These are phyloP conservation scores for Plutella xylostella DNA, from an alignment of 2,888 invertebrate species.

Conservation along the genomic window DNA sequence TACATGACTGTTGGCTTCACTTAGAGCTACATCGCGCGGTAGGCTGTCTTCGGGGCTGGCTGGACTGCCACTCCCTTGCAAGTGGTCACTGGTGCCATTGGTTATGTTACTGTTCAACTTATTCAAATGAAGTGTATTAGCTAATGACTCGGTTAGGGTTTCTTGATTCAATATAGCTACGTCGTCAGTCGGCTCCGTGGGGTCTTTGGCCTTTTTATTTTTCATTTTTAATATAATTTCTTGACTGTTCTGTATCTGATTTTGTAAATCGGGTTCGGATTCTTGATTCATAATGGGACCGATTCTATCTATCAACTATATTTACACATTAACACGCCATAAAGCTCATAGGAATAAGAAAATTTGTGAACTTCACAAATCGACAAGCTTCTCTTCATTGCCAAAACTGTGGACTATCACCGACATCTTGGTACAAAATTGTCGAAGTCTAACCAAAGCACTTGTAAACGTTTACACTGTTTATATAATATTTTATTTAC, in stretches of 20 bases:
- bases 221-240: conserved; percentile 52
- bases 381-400: conserved; percentile 54
- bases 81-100: conserved; percentile 54
- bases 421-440: conserved; percentile 60
- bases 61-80: conserved; percentile 27
- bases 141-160: conserved; percentile 48
- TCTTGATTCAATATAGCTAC: conserved; percentile 46
- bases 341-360: conserved; percentile 46
- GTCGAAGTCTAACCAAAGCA: too few species aligned
- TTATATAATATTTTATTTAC: not conserved
- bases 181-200: conserved; percentile 43
- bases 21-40: conserved; percentile 30
- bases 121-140: conserved; percentile 54
- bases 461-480: too few species aligned
- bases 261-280: conserved; percentile 49
- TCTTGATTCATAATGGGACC: conserved; percentile 54
- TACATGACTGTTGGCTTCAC: conserved; percentile 37
- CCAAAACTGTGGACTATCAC: conserved; percentile 61
- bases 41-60: conserved; percentile 27
- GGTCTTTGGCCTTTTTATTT: conserved; percentile 64
- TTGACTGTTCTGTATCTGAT: conserved; percentile 48
- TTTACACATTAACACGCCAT: conserved; percentile 51
- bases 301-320: conserved; percentile 39
- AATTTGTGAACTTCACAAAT: conserved; percentile 39
- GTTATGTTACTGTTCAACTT: conserved; percentile 55